A percentile compares a stretch with the other conserved stretches of the same genome.
Conservation (phyloP, 2,797 vertebrate species). For the Phylloscopus collybita region DNA sequence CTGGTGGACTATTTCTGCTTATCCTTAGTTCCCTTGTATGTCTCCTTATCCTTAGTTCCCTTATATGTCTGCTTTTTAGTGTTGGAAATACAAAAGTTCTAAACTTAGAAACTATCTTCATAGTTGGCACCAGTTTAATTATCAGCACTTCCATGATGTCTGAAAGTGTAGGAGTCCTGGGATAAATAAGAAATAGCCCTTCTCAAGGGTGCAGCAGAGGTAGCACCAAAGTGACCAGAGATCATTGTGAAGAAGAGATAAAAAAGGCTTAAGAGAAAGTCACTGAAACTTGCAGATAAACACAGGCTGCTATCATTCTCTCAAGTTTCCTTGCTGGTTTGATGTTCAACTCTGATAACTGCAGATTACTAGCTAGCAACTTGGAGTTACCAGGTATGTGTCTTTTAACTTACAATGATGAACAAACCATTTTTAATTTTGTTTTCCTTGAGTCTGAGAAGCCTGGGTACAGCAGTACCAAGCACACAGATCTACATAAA, state of each 20-base stretch:
- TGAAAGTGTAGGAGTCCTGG: neutral
- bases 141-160: neutral
- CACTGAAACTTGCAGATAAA: neutral
- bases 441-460: neutral
- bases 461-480: neutral
- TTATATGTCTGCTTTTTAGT: fast-evolving
- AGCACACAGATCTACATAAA: neutral
- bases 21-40: neutral
- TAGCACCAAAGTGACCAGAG: neutral
- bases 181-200: neutral
- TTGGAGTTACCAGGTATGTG: neutral
- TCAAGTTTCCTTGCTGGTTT: neutral
- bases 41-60: neutral
- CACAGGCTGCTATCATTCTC: neutral
- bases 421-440: fast-evolving
- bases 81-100: neutral
- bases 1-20: neutral
- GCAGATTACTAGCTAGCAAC: neutral
- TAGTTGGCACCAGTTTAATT: neutral
- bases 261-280: neutral
- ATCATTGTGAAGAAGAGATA: neutral
- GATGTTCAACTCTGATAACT: neutral
- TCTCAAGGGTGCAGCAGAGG: neutral
- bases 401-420: neutral
- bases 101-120: neutral